Evolutionary conservation across 2,888 invertebrate genomes (phyloP), one percentile per base, ranked within the genome.

Genomic region (Theodoxus fluviatilis): DNA sequence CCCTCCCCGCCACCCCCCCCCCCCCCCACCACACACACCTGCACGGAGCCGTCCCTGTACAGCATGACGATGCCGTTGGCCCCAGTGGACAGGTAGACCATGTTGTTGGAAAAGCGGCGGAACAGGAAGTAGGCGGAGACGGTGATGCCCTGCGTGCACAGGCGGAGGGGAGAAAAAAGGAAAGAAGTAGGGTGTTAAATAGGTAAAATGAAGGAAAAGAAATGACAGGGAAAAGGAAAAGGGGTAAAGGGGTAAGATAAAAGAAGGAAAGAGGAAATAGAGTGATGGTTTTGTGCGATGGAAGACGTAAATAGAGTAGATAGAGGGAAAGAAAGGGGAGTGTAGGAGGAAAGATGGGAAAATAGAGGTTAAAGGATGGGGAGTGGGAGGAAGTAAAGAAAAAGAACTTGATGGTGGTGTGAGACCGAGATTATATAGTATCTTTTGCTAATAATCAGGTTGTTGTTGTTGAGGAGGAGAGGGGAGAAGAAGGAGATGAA

Each of bases 81-180:
- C 1, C 83, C 84, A 7, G 83, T 80, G 1, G 83, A 83, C 33
- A 83, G 69, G 49, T 81, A 78, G 35, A 83, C 84, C 80, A 82
- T 82, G 68, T 84, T 81, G 70, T 83, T 78, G 52, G 77, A 72
- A 70, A 81, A 81, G 9, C 75, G 68, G 25, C 78, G 73, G 69
- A 85, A 83, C 67, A 81, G 83, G 59, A 82, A 73, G 84, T 84
- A 86, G 52, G 83, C 77, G 1, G 83, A 81, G 4, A 83, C 75
- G 0, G 84, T 84, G 31, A 83, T 73, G 4, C 86, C 86, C 70
- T 83, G 80, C 2, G 52, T 33, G 43, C 74, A 74, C 18, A n/a
- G 25, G n/a, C 18, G 7, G 25, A 25, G 25, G n/a, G 25, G 52
- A 6, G n/a, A 52, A 25, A 4, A 3, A 9, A 4, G 25, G 52